Conservation (phyloP, 2,797 vertebrate species). For the Lepilemur septentrionalis region DNA sequence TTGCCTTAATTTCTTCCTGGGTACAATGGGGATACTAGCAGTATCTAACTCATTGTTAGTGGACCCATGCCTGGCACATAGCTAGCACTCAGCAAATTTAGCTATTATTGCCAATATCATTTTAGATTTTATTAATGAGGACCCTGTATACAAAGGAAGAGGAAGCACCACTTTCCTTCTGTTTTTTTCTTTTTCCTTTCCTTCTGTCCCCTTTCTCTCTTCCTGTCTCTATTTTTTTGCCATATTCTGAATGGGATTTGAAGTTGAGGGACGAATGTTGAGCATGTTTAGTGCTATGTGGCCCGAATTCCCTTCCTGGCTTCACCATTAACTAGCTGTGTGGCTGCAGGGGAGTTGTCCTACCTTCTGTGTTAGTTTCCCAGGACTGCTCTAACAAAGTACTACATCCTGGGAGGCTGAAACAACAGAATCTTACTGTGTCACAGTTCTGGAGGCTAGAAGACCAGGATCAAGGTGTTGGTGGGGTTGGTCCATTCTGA, state of each 20-base stretch:
- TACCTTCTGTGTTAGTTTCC: background rate
- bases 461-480: background rate
- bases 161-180: background rate
- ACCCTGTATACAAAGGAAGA: background rate
- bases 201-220: background rate
- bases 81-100: background rate
- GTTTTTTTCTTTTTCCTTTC: background rate
- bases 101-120: background rate
- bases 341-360: background rate
- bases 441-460: background rate
- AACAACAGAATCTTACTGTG: background rate
- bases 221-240: background rate
- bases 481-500: background rate
- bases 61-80: background rate
- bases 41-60: background rate
- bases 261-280: background rate
- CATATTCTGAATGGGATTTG: background rate
- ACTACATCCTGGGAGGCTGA: background rate
- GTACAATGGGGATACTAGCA: background rate
- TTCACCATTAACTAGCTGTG: background rate
- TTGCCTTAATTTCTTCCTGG: background rate
- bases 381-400: background rate
- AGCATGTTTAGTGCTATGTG: background rate
- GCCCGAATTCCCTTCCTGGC: background rate
- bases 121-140: conserved; percentile 17